Base-by-base conservation (phyloP, 2,797 vertebrate genomes). In the Florisuga fusca region DNA sequence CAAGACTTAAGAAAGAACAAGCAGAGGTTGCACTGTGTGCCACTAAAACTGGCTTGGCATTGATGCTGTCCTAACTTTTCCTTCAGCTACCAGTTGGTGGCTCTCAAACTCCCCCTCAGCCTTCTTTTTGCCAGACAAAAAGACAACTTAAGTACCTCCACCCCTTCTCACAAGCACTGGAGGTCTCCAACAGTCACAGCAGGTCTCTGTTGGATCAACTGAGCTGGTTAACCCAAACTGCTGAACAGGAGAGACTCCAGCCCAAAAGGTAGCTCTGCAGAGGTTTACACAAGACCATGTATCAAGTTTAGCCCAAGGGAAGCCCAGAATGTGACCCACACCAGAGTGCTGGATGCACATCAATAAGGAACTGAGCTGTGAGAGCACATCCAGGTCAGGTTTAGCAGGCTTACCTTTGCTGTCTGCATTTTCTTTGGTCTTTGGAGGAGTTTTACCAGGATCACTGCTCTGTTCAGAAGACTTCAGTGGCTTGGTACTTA, bases 321-420 rank as follows among this genome's bases (percentile, higher is more conserved):
- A 81, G 9, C 23, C 58, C 61, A 55, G 31, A 81, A 69, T 0
- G 0, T 31, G 20, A 73, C 7, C 7, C 54, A 66, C 11, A 73
- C 4, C 26, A 76, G 58, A 11, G 26, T 62, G 61, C 25, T 53
- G 53, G 31, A 74, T 19, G 43, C 41, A 23, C 21, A 69, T 19
- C 46, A 61, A 31, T 0, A 1, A 90, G 26, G 16, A 81, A 62
- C 20, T 15, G 72, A 75, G 43, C 27, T 79, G 20, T 8, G 25
- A 51, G n/a, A 84, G 36, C 38, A 63, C 21, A 15, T 1, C 63
- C 0, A 45, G 26, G 13, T 26, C n/a, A 48, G 26, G 7, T 43
- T 43, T 12, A 23, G 23, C 14, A 58, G 67, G 9, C 94, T 93
- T 92, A 98, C 97, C 96, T 89, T 3, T 5, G 3, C 4, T 45